Base-by-base conservation (phyloP, 2,888 invertebrate genomes). In the Eledona agricola region DNA sequence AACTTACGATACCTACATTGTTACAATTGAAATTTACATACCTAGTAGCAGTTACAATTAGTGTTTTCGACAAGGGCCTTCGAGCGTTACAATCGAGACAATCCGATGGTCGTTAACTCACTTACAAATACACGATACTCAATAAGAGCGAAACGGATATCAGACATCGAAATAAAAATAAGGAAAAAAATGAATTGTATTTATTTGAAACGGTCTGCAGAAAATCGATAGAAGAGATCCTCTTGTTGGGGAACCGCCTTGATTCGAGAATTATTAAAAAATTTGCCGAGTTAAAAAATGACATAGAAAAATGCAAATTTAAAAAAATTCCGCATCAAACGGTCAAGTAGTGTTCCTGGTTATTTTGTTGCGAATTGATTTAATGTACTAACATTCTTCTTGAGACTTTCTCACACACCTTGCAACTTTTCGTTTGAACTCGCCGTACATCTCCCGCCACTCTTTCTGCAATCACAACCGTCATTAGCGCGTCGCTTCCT, bases 361-460 rank as follows among this genome's bases (percentile, higher is more conserved):
- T 59, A 40, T 38, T 62, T 62, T 59, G 58, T 55, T 46, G 40
- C 46, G 43, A 56, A 42, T 55, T 58, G 55, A 38, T 60, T 53
- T 58, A 51, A 58, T 80, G 87, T 90, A 92, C 88, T 90, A 89
- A 86, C 92, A 92, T 83, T 94, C 93, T 80, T 98, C 97, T 86
- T 97, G 96, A 86, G 96, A 97, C 85, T 93, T 94, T 81, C 97
- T 87, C 78, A 98, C 97, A 84, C 96, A 96, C 80, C 90, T 87
- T 72, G 96, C 94, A 72, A 98, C 97, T 86, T 93, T 94, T 82
- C 93, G 87, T 84, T 96, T 97, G 83, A 97, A 98, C 81, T 95
- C 96, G 78, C 89, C 83, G 82, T 93, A 94, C 79, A 93, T 88
- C 81, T 97, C 96, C 80, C 97, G 87, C 94, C 96, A 96, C 85